These are phyloP conservation scores for Brachirus orientalis DNA, from an alignment of 2,113 vertebrate genomes.

Conservation along the genomic window DNA sequence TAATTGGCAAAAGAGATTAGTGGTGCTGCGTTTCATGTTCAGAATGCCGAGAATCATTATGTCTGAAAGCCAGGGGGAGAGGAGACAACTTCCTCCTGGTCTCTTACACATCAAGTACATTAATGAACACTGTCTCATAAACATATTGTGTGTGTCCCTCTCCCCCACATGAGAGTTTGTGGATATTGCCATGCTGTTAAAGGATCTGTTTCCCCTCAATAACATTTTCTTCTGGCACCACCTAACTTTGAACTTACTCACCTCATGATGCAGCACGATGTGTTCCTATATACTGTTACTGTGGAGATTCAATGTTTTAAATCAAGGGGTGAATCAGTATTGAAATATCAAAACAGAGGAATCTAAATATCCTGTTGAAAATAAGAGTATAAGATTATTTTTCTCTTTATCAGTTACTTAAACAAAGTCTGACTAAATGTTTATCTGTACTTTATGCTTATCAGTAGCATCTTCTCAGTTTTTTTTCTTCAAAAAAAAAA, in stretches of 20 bases:
- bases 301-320: too few relatives aligned
- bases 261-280: too few relatives aligned
- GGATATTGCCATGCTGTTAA: constrained; percentile 36
- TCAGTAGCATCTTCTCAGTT: background rate
- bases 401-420: too few relatives aligned
- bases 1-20: constrained; percentile 50
- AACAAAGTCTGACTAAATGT: background rate
- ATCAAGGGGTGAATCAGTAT: too few relatives aligned
- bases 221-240: constrained; percentile 19
- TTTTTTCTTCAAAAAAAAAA: too few relatives aligned
- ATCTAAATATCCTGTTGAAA: background rate
- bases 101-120: constrained; percentile 41
- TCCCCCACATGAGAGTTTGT: constrained; percentile 45
- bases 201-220: constrained; percentile 8
- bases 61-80: constrained; percentile 41
- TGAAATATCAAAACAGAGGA: background rate
- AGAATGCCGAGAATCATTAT: constrained; percentile 35
- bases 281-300: too few relatives aligned
- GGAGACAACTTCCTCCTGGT: constrained; percentile 44
- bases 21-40: constrained; percentile 42
- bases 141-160: constrained; percentile 30
- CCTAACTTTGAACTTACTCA: constrained; percentile 19
- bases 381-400: background rate
- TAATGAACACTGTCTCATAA: constrained; percentile 39
- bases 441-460: background rate